phyloP scores from a whole-genome alignment of 1,140 invertebrate species.

The Dufourea novaeangliae region DNA sequence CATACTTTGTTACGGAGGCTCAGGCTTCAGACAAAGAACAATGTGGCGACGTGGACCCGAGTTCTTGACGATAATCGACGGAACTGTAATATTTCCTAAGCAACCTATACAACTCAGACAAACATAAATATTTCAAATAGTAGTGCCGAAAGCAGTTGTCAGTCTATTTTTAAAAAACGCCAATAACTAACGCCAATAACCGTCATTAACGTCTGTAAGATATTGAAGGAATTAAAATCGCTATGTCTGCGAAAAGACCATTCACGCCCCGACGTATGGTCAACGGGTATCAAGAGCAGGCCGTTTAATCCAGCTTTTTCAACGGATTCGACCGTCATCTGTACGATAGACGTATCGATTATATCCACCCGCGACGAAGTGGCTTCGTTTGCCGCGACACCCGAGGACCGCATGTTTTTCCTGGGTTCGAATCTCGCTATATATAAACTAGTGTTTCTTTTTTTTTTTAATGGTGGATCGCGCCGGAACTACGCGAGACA shows the following conservation, averaged over 20 bases:
- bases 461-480: constrained; percentile 57
- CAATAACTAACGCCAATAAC: no score
- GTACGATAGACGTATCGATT: constrained; percentile 53
- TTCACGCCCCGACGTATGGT: constrained; percentile 54
- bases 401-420: constrained; percentile 42
- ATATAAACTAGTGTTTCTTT: constrained; percentile 47
- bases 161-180: no score
- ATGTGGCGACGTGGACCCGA: no score
- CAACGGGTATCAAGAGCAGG: constrained; percentile 26
- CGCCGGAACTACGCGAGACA: constrained; percentile 30
- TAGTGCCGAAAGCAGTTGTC: no score
- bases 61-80: no score
- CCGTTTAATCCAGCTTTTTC: constrained; percentile 55
- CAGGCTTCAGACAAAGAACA: no score
- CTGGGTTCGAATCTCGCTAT: not conserved
- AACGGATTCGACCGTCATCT: constrained; percentile 37
- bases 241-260: constrained; percentile 57
- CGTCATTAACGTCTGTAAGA: no score
- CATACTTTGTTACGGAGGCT: no score
- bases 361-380: constrained; percentile 47
- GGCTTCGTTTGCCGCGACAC: constrained; percentile 51
- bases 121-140: no score
- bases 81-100: no score
- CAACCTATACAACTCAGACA: no score
- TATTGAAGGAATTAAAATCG: no score